Evolutionary conservation across 2,797 vertebrate species (phyloP).

Genomic region (Steatocranus sp.): DNA sequence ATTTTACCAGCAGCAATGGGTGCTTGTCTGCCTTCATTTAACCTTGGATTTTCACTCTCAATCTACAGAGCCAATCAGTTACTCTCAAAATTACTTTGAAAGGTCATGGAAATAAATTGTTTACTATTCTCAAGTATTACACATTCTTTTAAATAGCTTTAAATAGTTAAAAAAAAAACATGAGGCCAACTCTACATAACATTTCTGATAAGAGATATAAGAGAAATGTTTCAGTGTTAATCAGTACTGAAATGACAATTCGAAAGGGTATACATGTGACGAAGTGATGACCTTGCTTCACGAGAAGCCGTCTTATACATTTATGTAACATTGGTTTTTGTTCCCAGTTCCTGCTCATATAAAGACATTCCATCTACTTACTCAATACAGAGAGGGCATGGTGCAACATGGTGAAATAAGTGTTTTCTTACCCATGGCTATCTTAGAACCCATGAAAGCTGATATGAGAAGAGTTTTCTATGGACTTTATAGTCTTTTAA

Average conservation of each 20-base stretch:
- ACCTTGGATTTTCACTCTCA: background rate
- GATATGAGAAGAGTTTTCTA: background rate
- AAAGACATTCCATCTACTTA: background rate
- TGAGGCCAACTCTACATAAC: background rate
- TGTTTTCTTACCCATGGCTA: background rate
- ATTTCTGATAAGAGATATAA: background rate
- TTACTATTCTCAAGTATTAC: background rate
- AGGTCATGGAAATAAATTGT: background rate
- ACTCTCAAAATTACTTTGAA: background rate
- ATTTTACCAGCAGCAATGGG: background rate
- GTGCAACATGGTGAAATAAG: slow-evolving; percentile 33
- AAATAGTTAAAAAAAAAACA: background rate
- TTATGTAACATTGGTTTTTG: slow-evolving; percentile 1
- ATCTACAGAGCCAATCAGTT: background rate
- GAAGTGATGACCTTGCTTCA: background rate
- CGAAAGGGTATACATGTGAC: background rate
- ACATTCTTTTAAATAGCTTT: background rate
- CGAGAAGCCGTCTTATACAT: background rate
- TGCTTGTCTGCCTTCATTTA: background rate
- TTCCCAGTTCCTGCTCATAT: slow-evolving; percentile 3
- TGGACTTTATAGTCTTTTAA: background rate
- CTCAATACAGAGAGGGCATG: background rate
- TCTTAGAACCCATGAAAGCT: background rate
- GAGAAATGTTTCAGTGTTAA: background rate
- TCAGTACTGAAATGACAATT: background rate